Evolutionary conservation across 2,888 invertebrate genomes (phyloP), one percentile per base, ranked within the genome.

Genomic region (Hirtodrosophila trivittata): DNA sequence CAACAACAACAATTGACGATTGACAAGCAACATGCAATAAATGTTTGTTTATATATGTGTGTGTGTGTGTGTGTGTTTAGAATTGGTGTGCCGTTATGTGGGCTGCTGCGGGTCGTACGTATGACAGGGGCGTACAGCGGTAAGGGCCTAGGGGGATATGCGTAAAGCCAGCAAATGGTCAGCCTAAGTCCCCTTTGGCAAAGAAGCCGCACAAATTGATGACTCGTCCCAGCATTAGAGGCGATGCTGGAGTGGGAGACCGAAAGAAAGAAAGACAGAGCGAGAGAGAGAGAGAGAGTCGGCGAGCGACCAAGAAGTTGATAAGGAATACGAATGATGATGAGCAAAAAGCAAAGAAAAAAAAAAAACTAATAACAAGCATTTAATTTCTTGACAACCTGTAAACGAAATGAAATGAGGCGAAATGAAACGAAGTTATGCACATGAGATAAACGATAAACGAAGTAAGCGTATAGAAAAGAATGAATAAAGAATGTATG

Each of bases 311-410:
- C 9, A 6, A 10, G 28, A 39, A 33, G 28, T 18, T 71, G 70
- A 83, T 80, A 83, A 72, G 71, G 38, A 68, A 63, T 54, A 57
- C 57, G 38, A 65, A 69, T 59, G 56, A 57, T 30, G 35, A 47
- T 39, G 56, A 45, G 54, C 37, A 38, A 41, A n/a, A 41, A 16
- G 38, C 26, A 64, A 25, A 59, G 57, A 45, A 43, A 65, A 52
- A 57, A 57, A 54, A 45, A 43, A 66, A 52, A 57, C 60, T 60
- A 71, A 66, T 80, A 80, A 75, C 66, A 65, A 67, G 67, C 67
- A 66, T 77, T 80, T 81, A 71, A 84, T 71, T 74, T 74, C 71
- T 63, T 81, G 73, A 64, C 64, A 69, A 69, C 72, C 76, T 66
- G 57, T 76, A 76, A 66, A 39, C 58, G 56, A 80, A 77, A 64